Evolutionary conservation across 1,140 invertebrate genomes (phyloP).

Genomic region (Penaeus vannamei): DNA sequence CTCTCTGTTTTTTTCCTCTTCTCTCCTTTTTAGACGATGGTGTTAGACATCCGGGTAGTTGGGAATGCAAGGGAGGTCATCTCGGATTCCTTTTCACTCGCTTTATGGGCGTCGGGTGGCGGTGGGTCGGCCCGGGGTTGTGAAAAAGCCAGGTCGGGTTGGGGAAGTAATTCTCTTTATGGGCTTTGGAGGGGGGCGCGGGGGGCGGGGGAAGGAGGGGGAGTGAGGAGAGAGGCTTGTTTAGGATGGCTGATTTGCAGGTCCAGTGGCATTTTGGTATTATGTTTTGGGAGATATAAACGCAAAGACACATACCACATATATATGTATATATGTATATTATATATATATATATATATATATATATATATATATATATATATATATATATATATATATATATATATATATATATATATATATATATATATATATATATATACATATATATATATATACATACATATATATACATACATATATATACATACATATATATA

Average conservation of each 20-base stretch:
- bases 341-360: background rate
- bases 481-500: background rate
- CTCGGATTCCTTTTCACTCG: too few species aligned
- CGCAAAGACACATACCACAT: background rate
- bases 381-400: conserved; percentile 27
- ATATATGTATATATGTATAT: background rate
- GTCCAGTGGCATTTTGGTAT: background rate
- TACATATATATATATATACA: background rate
- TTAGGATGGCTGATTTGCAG: too few species aligned
- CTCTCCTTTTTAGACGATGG: too few species aligned
- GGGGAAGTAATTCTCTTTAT: too few species aligned
- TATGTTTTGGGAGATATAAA: background rate
- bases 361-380: conserved; percentile 3
- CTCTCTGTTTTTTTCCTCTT: background rate
- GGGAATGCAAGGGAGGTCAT: too few species aligned
- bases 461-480: background rate
- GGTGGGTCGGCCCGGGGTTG: too few species aligned
- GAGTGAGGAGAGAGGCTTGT: too few species aligned
- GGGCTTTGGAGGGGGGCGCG: too few species aligned
- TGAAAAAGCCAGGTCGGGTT: too few species aligned
- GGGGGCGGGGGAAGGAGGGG: too few species aligned
- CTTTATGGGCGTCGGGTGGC: too few species aligned
- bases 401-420: background rate
- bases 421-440: background rate
- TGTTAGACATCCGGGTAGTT: too few species aligned